A percentile compares a stretch with the other conserved stretches of the same genome.
Evolutionary conservation across 2,113 vertebrate genomes (phyloP).

Genomic region (Nothoprocta perdicaria): DNA sequence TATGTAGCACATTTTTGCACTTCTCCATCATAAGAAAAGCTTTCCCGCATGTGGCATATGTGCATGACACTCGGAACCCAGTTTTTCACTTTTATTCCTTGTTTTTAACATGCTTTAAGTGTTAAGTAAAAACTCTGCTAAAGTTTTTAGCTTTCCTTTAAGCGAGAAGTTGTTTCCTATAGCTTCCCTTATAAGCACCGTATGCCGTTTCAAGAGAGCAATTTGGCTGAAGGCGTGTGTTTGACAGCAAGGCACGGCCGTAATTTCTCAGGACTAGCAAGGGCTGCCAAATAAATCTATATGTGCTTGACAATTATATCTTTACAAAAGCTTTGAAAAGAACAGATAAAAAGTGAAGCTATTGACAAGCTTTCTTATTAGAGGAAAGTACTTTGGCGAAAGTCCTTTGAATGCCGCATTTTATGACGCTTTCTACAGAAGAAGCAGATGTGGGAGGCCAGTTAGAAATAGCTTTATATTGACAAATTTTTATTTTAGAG

Average conservation of each 20-base stretch:
- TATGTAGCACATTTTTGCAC: neutral
- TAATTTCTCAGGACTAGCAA: slow-evolving; percentile 22
- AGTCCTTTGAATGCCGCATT: neutral
- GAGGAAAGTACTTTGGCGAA: neutral
- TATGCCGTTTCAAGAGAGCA: neutral
- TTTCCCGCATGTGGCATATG: accelerated
- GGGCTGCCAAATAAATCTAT: slow-evolving; percentile 50
- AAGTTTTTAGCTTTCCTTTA: too few relatives aligned
- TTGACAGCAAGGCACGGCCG: neutral
- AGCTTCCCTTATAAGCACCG: neutral
- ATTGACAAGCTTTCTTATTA: slow-evolving; percentile 15
- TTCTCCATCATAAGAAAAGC: neutral
- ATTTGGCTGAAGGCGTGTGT: neutral
- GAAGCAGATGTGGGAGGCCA: neutral
- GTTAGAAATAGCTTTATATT: slow-evolving; percentile 17
- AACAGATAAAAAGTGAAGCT: slow-evolving; percentile 21
- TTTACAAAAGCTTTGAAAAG: slow-evolving; percentile 27
- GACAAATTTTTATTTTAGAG: slow-evolving; percentile 25
- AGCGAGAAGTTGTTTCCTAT: neutral
- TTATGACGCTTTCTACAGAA: neutral
- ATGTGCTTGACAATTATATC: slow-evolving; percentile 51
- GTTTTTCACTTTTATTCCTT: neutral
- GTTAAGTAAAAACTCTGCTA: too few relatives aligned
- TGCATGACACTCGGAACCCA: too few relatives aligned
- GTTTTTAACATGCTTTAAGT: neutral